Conservation (phyloP, 2,113 vertebrate species). For the Albula goreensis region DNA sequence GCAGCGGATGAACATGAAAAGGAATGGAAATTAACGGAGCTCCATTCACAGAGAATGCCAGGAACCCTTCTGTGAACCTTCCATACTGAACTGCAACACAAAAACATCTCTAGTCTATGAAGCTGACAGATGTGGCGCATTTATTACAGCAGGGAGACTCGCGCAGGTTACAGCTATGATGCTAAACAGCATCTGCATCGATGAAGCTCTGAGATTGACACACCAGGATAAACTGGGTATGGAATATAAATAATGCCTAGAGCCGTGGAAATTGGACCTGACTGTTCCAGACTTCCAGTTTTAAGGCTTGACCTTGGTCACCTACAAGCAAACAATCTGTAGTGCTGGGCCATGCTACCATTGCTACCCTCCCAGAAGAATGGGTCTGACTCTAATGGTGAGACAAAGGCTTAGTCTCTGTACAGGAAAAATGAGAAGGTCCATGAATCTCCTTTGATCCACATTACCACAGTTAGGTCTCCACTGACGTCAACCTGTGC, state of each 20-base stretch:
- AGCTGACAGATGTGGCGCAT: not conserved
- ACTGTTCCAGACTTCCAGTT: not conserved
- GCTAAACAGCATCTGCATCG: not conserved
- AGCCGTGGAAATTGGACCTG: not conserved
- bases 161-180: not conserved
- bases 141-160: not conserved
- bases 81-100: not conserved
- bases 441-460: too few species aligned
- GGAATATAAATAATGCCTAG: not conserved
- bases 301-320: not conserved
- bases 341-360: not conserved
- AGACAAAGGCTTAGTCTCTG: too few species aligned
- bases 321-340: not conserved
- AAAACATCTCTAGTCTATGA: not conserved
- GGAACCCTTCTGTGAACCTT: conserved; percentile 51
- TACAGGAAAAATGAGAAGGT: too few species aligned
- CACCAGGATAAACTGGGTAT: not conserved
- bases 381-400: not conserved
- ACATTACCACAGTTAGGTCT: too few species aligned
- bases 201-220: not conserved
- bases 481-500: too few species aligned
- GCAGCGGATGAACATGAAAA: not conserved
- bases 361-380: not conserved
- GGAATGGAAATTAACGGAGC: not conserved
- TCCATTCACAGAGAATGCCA: conserved; percentile 35